phyloP scores from a whole-genome alignment of 2,888 invertebrate genomes.

The Ptycholaimellus sp. region DNA sequence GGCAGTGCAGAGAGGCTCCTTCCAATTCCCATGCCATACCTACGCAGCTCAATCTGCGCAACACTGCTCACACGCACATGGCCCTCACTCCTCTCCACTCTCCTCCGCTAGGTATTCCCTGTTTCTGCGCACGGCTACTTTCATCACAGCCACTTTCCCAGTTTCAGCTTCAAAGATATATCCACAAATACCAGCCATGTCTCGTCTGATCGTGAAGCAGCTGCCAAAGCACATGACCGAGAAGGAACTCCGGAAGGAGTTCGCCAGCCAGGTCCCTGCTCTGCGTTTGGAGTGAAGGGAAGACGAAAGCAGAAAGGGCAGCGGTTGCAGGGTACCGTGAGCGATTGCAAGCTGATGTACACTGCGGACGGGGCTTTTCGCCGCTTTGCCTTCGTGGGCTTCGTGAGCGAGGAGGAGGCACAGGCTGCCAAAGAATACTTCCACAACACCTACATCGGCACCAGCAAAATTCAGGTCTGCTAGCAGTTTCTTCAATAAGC shows the following conservation, averaged over 20 bases:
- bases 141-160: too few species aligned
- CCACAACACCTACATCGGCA: slow-evolving; percentile 58
- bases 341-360: slow-evolving; percentile 76
- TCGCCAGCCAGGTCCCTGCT: slow-evolving; percentile 1
- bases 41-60: too few species aligned
- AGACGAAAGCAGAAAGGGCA: neutral
- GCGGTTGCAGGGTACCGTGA: slow-evolving; percentile 33
- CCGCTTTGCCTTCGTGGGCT: slow-evolving; percentile 78
- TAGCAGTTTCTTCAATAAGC: too few species aligned
- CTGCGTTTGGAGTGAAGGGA: neutral
- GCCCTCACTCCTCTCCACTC: too few species aligned
- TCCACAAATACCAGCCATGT: slow-evolving; percentile 6
- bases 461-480: slow-evolving; percentile 45
- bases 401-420: slow-evolving; percentile 53
- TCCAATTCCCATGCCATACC: too few species aligned
- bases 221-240: slow-evolving; percentile 16
- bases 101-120: too few species aligned
- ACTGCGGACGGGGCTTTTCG: slow-evolving; percentile 68
- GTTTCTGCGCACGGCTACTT: too few species aligned
- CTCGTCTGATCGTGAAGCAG: slow-evolving; percentile 19
- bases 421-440: slow-evolving; percentile 49
- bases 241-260: slow-evolving; percentile 11
- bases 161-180: too few species aligned
- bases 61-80: too few species aligned
- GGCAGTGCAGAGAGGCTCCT: too few species aligned